Percentiles rank a stretch among this genome's conserved stretches.
phyloP scores from a whole-genome alignment of 2,113 vertebrate genomes.

The Climacteris rufus region DNA sequence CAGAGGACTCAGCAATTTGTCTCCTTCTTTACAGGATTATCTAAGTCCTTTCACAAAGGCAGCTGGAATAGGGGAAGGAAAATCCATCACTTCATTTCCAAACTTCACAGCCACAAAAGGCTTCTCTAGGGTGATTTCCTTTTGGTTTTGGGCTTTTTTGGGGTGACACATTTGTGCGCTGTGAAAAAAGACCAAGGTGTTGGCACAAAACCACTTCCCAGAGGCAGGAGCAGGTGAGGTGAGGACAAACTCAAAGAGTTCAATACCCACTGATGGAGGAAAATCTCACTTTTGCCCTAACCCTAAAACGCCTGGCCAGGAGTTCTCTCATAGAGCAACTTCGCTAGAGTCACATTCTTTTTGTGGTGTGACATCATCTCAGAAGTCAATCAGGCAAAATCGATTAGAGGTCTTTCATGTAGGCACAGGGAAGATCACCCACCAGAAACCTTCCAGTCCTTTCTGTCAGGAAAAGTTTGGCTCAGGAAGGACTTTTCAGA shows the following conservation, averaged over 20 bases:
- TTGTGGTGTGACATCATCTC: neutral
- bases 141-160: neutral
- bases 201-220: fast-evolving
- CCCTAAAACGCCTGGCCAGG: neutral
- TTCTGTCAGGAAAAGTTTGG: neutral
- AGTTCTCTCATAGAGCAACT: neutral
- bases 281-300: neutral
- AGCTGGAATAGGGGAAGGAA: neutral
- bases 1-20: neutral
- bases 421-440: neutral
- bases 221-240: neutral
- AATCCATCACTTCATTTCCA: neutral
- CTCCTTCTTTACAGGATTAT: neutral
- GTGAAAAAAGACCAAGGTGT: neutral
- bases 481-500: neutral
- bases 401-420: neutral
- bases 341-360: neutral
- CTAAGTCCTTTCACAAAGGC: neutral
- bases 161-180: neutral
- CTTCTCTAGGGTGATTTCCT: neutral
- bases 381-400: neutral
- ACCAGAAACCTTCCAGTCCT: neutral
- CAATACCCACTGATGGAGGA: neutral
- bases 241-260: neutral
- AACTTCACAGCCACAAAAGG: neutral